phyloP scores from a whole-genome alignment of 2,797 vertebrate species.

The Eremophila alpestris region DNA sequence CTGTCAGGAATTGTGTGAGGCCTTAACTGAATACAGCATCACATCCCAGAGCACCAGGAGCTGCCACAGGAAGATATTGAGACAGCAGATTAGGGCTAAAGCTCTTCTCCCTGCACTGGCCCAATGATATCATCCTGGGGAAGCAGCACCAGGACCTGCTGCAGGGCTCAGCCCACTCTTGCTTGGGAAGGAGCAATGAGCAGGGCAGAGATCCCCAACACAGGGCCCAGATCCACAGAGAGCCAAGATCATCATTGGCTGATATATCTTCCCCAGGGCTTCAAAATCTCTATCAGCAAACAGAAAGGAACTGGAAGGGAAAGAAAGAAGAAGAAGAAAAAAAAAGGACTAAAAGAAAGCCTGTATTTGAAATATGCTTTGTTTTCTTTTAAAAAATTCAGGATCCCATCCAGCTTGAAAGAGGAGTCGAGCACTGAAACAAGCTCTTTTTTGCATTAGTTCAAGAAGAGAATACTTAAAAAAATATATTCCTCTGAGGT shows the following conservation, averaged over 20 bases:
- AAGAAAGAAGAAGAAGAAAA: background rate
- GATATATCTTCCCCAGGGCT: conserved; percentile 2
- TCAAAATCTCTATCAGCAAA: conserved; percentile 8
- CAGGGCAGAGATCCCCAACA: background rate
- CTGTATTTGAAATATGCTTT: conserved; percentile 29
- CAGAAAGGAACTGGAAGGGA: background rate
- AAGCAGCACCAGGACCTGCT: background rate
- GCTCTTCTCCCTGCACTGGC: background rate
- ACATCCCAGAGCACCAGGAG: background rate
- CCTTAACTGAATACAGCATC: fast-evolving
- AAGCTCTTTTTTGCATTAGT: conserved; percentile 2
- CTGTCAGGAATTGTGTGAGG: background rate
- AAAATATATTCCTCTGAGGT: background rate
- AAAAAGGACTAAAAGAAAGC: background rate
- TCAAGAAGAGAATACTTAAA: background rate
- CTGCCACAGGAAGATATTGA: background rate
- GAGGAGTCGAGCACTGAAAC: background rate
- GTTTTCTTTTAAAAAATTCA: conserved; percentile 30
- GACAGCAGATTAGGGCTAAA: background rate
- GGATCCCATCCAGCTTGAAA: conserved; percentile 29
- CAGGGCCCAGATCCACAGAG: fast-evolving
- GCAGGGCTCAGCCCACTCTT: background rate
- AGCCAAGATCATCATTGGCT: background rate
- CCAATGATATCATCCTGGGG: background rate
- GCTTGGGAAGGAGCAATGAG: background rate